Evolutionary conservation across 2,797 vertebrate genomes (phyloP).

Genomic region (Garrulus glandarius): DNA sequence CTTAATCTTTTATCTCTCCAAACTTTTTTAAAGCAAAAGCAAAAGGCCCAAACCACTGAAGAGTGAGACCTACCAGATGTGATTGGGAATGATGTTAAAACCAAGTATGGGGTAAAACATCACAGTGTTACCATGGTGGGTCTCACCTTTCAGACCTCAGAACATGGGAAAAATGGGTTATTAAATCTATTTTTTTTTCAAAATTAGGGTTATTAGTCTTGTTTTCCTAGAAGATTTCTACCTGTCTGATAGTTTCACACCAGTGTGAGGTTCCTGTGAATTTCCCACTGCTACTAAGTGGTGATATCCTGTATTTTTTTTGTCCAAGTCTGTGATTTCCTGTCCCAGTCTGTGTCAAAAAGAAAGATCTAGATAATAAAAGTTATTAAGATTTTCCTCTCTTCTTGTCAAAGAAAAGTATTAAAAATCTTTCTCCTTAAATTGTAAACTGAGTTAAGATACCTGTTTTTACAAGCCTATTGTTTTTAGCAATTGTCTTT

Average conservation of each 20-base stretch:
- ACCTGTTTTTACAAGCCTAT: neutral
- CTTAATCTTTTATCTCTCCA: neutral
- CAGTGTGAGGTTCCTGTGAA: neutral
- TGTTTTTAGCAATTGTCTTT: neutral
- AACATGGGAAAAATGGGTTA: rapidly evolving
- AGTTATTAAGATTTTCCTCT: neutral
- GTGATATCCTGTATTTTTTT: neutral
- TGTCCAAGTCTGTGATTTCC: neutral
- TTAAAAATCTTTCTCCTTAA: neutral
- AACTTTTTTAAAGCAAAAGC: neutral
- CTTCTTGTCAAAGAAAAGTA: neutral
- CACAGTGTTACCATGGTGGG: rapidly evolving
- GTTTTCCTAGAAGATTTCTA: neutral
- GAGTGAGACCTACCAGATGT: neutral
- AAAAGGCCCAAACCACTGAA: neutral
- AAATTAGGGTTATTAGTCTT: neutral
- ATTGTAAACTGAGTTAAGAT: neutral
- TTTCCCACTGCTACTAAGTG: neutral
- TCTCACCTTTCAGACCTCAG: neutral
- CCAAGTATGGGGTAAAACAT: neutral
- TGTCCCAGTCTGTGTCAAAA: neutral
- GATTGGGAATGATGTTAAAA: neutral
- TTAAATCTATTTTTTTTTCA: neutral
- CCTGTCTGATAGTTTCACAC: neutral
- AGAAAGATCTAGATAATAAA: neutral